phyloP scores from a whole-genome alignment of 2,888 invertebrate species.

The Stenodera caucasica region DNA sequence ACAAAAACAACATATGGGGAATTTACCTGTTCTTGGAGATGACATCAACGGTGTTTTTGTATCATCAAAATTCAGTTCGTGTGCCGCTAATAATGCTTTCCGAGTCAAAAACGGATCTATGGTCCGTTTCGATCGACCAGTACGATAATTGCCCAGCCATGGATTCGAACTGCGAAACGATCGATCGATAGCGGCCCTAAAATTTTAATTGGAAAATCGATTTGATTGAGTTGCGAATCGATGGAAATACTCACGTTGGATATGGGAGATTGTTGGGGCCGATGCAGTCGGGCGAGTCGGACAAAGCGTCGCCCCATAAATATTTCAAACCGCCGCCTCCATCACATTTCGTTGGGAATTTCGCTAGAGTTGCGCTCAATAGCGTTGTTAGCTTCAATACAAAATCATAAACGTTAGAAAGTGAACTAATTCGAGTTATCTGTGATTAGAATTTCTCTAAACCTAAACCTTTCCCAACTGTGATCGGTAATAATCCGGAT shows the following conservation, averaged over 20 bases:
- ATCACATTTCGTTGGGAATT: conserved; percentile 57
- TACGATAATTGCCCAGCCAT: conserved; percentile 69
- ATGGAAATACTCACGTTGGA: conserved; percentile 70
- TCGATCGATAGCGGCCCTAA: conserved; percentile 75
- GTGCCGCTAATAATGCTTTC: conserved; percentile 67
- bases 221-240: background rate
- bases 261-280: conserved; percentile 84
- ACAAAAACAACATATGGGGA: background rate
- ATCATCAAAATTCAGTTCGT: conserved; percentile 58
- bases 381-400: conserved; percentile 43
- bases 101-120: conserved; percentile 77
- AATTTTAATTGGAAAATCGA: no score
- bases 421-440: no score
- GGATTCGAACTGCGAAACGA: conserved; percentile 66
- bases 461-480: no score
- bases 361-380: conserved; percentile 39
- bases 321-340: conserved; percentile 74
- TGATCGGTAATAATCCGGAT: no score
- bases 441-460: no score
- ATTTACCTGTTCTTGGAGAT: conserved; percentile 56
- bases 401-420: background rate
- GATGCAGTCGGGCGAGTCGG: conserved; percentile 73
- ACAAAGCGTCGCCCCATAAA: conserved; percentile 84
- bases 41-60: conserved; percentile 42
- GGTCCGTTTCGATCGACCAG: conserved; percentile 63